These are phyloP conservation scores for Nibea coibor DNA, from an alignment of 2,113 vertebrate genomes.

Conservation along the genomic window DNA sequence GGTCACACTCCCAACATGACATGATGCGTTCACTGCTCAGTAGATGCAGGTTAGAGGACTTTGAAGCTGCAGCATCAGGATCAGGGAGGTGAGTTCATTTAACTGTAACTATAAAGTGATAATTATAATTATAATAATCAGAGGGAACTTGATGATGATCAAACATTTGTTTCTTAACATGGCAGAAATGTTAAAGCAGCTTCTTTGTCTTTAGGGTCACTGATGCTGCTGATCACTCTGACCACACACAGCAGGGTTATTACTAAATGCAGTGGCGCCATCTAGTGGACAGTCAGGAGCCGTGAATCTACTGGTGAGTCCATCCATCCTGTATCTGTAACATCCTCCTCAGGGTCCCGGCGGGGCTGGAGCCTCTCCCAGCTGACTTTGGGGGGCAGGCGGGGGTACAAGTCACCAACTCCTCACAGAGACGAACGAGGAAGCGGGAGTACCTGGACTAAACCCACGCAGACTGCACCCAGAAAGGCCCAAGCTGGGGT, in stretches of 20 bases:
- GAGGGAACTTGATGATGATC: not conserved
- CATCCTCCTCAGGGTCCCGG: too few species aligned
- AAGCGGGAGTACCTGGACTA: too few species aligned
- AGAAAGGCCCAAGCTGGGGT: too few species aligned
- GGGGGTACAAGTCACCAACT: too few species aligned
- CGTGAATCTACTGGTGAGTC: too few species aligned
- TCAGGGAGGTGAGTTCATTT: not conserved
- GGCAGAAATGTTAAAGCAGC: not conserved
- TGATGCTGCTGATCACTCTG: conserved; percentile 3
- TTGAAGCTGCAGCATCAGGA: not conserved
- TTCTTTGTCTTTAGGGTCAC: not conserved
- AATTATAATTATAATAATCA: too few species aligned
- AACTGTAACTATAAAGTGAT: not conserved
- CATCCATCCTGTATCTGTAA: too few species aligned
- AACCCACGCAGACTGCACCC: too few species aligned
- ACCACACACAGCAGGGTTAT: not conserved
- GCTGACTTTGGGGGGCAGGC: too few species aligned
- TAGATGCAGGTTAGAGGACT: not conserved
- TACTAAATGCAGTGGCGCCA: conserved; percentile 47
- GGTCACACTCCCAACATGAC: not conserved
- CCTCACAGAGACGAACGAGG: too few species aligned
- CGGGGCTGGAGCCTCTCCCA: too few species aligned
- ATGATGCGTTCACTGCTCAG: not conserved
- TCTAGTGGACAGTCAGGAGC: conserved; percentile 42
- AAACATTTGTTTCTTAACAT: too few species aligned